Evolutionary conservation across 2,113 vertebrate genomes (phyloP), one percentile per base, ranked within the genome.

Genomic region (Apus apus): DNA sequence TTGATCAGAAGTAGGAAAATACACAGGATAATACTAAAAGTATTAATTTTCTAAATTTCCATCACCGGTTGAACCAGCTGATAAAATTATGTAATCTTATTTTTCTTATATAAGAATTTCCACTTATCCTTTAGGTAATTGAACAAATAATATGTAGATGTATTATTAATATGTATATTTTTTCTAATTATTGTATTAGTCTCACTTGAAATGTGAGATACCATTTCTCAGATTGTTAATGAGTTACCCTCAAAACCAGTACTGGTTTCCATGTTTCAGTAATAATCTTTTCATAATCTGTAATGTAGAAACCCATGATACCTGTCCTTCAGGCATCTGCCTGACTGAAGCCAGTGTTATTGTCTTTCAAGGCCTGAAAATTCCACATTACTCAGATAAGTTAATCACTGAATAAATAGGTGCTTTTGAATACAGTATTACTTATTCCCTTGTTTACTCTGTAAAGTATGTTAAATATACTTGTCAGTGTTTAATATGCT

Each of bases 321-420:
- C 9, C 56, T 38, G 8, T 70, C 48, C 61, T 79, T 89, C 9
- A 83, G 50, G 36, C 74, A 82, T 17, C 21, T 36, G 5, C 29
- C 54, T 82, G 30, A 25, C 58, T 8, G 2, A 79, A 89, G 81
- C 29, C 22, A 50, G 46, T 76, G 72, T 60, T 70, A 1, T 56
- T 54, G 32, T 78, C 53, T 93, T 90, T 92, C n/a, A 76, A 73
- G 76, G n/a, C 32, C 26, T 67, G 76, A 90, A 90, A 92, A 88
- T 78, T 64, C 53, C 51, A n/a, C 20, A 3, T 93, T 84, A 61
- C 11, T 81, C 50, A 77, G 76, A 92, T 76, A 64, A 79, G 45
- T 48, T 71, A 48, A 71, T 64, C 19, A 48, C 29, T 78, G 73
- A 87, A 77, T 73, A 71, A 80, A 57, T 36, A 64, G 54, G 45